phyloP scores from a whole-genome alignment of 2,888 invertebrate genomes.

The Ditylenchus weischeri region DNA sequence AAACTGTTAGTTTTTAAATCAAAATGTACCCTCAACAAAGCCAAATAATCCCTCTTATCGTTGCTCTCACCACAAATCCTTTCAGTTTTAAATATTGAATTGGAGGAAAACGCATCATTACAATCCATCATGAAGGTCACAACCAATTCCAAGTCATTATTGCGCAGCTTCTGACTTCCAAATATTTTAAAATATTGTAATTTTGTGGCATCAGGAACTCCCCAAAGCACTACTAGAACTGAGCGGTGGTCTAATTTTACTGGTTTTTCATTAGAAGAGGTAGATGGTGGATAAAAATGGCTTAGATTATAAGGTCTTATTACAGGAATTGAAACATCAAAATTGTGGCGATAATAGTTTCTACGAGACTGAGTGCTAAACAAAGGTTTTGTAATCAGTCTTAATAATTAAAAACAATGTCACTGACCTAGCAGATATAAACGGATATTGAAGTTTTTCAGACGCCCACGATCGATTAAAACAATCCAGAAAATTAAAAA shows the following conservation, averaged over 20 bases:
- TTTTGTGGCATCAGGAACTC: not conserved
- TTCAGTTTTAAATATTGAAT: too few species aligned
- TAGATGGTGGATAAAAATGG: too few species aligned
- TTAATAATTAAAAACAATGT: too few species aligned
- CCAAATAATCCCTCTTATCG: slow-evolving; percentile 10
- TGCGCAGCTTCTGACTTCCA: not conserved
- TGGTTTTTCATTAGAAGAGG: too few species aligned
- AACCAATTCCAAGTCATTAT: not conserved
- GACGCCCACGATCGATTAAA: too few species aligned
- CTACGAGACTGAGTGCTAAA: slow-evolving; percentile 15
- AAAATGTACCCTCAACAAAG: not conserved
- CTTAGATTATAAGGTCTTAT: slow-evolving; percentile 19
- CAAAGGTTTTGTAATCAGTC: too few species aligned
- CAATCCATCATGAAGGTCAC: not conserved
- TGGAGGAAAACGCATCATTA: too few species aligned
- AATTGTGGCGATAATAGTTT: slow-evolving; percentile 13
- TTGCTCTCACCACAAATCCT: slow-evolving; percentile 1
- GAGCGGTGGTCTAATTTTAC: too few species aligned
- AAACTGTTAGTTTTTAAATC: not conserved
- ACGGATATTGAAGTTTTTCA: too few species aligned
- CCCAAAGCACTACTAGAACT: too few species aligned
- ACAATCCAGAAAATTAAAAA: slow-evolving; percentile 31
- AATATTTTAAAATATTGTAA: slow-evolving; percentile 3
- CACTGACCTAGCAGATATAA: too few species aligned
- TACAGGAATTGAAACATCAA: slow-evolving; percentile 28